Evolutionary conservation across 2,797 vertebrate species (phyloP).

Genomic region (Pipistrellus nathusii): DNA sequence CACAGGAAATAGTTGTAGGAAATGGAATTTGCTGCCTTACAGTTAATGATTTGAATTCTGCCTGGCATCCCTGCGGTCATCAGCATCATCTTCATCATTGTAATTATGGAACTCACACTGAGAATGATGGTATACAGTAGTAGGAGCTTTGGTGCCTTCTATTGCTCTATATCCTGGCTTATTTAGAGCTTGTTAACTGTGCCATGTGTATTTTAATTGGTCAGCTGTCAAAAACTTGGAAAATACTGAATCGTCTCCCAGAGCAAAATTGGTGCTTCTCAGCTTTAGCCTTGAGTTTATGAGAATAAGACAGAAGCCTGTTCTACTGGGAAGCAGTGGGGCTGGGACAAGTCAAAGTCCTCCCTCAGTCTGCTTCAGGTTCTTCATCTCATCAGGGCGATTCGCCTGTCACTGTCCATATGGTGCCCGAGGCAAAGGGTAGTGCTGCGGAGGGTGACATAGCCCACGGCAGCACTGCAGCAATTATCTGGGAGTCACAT

Average conservation of each 20-base stretch:
- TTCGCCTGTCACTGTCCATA: slow-evolving; percentile 70
- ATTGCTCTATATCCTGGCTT: slow-evolving; percentile 26
- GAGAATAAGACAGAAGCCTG: not conserved
- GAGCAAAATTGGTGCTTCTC: slow-evolving; percentile 65
- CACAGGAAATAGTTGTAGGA: not conserved
- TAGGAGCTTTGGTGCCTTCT: not conserved
- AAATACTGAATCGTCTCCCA: slow-evolving; percentile 57
- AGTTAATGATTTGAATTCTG: slow-evolving; percentile 52
- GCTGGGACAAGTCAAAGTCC: slow-evolving; percentile 32
- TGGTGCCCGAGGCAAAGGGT: slow-evolving; percentile 75
- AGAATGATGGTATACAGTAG: not conserved
- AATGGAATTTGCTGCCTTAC: not conserved
- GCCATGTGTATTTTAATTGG: slow-evolving; percentile 74
- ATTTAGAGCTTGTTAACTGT: slow-evolving; percentile 70
- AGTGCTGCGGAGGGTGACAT: slow-evolving; percentile 32
- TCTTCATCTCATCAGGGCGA: slow-evolving; percentile 61
- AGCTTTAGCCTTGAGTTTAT: not conserved
- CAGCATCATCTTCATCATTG: not conserved
- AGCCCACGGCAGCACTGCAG: not conserved
- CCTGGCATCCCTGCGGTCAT: not conserved
- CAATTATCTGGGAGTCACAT: slow-evolving; percentile 60
- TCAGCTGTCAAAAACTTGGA: slow-evolving; percentile 76
- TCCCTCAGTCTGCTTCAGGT: not conserved
- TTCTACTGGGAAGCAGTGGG: not conserved
- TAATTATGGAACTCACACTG: slow-evolving; percentile 39